A percentile compares a stretch with the other conserved stretches of the same genome.
phyloP scores from a whole-genome alignment of 1,140 invertebrate species.

The Aphis gossypii region DNA sequence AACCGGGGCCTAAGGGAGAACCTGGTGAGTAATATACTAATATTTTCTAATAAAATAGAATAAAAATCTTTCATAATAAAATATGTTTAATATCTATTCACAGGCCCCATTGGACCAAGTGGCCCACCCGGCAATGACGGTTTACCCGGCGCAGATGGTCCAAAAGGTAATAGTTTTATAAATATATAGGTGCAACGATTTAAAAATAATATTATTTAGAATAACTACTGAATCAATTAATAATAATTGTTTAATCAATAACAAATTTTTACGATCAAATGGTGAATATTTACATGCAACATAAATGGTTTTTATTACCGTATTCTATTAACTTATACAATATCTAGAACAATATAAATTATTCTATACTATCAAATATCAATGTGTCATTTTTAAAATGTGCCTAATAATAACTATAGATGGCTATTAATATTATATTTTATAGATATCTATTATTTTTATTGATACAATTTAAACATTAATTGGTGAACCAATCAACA shows the following conservation, averaged over 20 bases:
- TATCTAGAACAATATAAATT: neutral
- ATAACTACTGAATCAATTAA: slow-evolving; percentile 66
- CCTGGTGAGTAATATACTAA: slow-evolving; percentile 63
- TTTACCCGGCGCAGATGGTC: slow-evolving; percentile 68
- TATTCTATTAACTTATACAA: neutral
- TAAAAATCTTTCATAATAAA: neutral
- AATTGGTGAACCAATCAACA: neutral
- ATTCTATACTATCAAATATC: neutral
- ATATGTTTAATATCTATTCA: neutral
- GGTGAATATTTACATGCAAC: neutral
- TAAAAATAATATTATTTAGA: neutral
- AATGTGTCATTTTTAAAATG: neutral
- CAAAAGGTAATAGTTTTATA: slow-evolving; percentile 69
- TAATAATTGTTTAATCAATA: slow-evolving; percentile 64
- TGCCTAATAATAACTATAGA: neutral
- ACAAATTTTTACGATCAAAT: neutral
- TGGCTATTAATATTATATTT: neutral
- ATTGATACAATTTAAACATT: neutral
- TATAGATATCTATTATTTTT: neutral
- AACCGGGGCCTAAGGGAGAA: slow-evolving; percentile 72
- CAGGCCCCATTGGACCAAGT: slow-evolving; percentile 66
- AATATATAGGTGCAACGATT: neutral
- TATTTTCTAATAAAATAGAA: neutral
- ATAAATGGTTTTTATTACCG: neutral
- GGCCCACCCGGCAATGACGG: slow-evolving; percentile 67